These are phyloP conservation scores for Amitus sp. DNA, from an alignment of 2,888 invertebrate genomes.

Conservation along the genomic window DNA sequence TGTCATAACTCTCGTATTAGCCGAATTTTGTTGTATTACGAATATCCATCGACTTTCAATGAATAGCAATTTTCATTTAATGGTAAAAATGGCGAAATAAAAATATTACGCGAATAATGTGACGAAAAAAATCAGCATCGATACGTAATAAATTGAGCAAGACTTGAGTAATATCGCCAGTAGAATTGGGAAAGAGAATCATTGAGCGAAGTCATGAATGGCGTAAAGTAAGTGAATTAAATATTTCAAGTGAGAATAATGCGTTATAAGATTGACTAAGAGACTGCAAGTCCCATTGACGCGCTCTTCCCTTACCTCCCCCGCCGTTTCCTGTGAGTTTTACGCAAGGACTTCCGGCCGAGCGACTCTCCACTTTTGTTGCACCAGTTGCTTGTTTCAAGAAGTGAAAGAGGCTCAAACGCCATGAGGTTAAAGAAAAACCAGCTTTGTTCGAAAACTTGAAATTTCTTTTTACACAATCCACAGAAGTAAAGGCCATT, in stretches of 20 bases:
- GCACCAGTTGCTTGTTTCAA: slow-evolving; percentile 37
- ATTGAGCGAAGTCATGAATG: too few species aligned
- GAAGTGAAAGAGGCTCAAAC: slow-evolving; percentile 33
- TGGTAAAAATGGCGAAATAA: too few species aligned
- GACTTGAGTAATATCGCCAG: too few species aligned
- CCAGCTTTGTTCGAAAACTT: too few species aligned
- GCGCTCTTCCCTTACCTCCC: slow-evolving; percentile 21
- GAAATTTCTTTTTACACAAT: neutral
- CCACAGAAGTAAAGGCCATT: too few species aligned
- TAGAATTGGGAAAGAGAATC: slow-evolving; percentile 7
- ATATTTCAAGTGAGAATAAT: slow-evolving; percentile 31
- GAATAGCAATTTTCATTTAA: too few species aligned
- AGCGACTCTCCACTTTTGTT: slow-evolving; percentile 39
- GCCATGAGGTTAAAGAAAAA: slow-evolving; percentile 1
- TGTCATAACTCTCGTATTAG: too few species aligned
- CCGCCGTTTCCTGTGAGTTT: slow-evolving; percentile 38
- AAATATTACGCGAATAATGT: too few species aligned
- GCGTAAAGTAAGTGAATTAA: slow-evolving; percentile 25
- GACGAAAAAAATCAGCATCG: too few species aligned
- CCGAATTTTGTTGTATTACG: too few species aligned
- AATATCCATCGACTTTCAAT: too few species aligned
- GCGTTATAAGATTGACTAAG: slow-evolving; percentile 39
- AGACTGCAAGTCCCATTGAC: slow-evolving; percentile 37
- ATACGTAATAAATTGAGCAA: neutral
- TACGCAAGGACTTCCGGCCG: slow-evolving; percentile 43